Base-by-base conservation (phyloP, 1,140 invertebrate species). In the Ceratoteleas bidentatus region DNA sequence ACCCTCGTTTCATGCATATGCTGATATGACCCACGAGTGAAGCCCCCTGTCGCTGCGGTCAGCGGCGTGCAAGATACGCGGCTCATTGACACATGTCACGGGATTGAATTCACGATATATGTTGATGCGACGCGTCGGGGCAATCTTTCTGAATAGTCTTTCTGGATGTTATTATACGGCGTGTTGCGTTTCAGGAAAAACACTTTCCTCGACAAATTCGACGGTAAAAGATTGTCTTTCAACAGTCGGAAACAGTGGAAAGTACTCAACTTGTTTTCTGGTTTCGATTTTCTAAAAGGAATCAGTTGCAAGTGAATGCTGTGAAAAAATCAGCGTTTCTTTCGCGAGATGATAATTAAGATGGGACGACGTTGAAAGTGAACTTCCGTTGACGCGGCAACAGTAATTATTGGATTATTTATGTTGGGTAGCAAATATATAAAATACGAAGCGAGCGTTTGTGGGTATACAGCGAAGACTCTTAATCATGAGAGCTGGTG, bases 1-100 rank as follows among this genome's bases (percentile, higher is more conserved):
- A 85, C 88, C 88, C 88, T 88, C 84, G 85, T 88, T 88, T 88
- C 88, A 88, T 89, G 85, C 87, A 88, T 88, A 88, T 88, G 87
- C 87, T 87, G 87, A 88, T 88, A 85, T 86, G 86, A 85, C 83
- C 85, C 85, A 84, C 84, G 84, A 81, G 84, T 86, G 82, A 64
- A 80, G 56, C 50, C 64, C 74, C 66, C 72, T 74, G 62, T 60
- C 52, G 57, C 57, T 49, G 61, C 74, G 81, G 81, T 81, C 83
- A 84, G 61, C 65, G 14, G 47, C 14, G 16, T 65, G 16, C 62
- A 76, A 76, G 70, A 84, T 79, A 84, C 74, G 83, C 32, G 6
- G 32, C 65, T 78, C 81, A 84, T 85, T 83, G 84, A 81, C 84
- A 85, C 74, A 83, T 85, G 81, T 81, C 86, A 76, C 81, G 68